Conservation (phyloP, 2,888 invertebrate species). For the Ectemnius cavifrons region DNA sequence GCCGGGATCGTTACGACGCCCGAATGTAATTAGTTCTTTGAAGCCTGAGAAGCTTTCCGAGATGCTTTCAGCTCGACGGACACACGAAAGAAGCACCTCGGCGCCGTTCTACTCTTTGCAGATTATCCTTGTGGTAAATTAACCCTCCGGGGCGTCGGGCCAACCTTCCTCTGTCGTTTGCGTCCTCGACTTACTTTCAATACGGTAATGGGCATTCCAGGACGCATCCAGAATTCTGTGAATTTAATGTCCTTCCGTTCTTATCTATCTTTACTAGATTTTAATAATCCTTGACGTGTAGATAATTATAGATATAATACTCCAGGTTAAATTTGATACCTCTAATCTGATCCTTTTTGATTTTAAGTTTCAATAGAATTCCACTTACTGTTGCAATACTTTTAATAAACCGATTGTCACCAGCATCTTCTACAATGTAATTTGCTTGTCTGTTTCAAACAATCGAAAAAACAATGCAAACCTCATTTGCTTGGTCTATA, state of each 20-base stretch:
- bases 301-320: no score
- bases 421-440: no score
- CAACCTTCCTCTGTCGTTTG: neutral
- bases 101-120: constrained; percentile 48
- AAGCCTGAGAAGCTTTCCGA: constrained; percentile 36
- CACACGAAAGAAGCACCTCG: no score
- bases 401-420: no score
- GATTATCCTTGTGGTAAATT: constrained; percentile 61
- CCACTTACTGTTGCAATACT: no score
- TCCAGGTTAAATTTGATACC: no score
- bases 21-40: constrained; percentile 63
- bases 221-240: neutral
- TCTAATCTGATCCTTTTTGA: no score
- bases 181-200: neutral
- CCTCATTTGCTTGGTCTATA: no score
- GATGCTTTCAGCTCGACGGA: no score
- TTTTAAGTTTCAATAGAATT: no score
- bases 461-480: no score
- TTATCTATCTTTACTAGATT: neutral
- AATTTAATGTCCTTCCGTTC: neutral
- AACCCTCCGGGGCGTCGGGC: constrained; percentile 27
- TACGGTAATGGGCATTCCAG: neutral
- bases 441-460: no score
- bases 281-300: neutral
- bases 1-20: constrained; percentile 43